Percentiles rank a stretch among this genome's conserved stretches.
These are phyloP conservation scores for Tenthredo amoena DNA, from an alignment of 2,888 invertebrate genomes.

Conservation along the genomic window DNA sequence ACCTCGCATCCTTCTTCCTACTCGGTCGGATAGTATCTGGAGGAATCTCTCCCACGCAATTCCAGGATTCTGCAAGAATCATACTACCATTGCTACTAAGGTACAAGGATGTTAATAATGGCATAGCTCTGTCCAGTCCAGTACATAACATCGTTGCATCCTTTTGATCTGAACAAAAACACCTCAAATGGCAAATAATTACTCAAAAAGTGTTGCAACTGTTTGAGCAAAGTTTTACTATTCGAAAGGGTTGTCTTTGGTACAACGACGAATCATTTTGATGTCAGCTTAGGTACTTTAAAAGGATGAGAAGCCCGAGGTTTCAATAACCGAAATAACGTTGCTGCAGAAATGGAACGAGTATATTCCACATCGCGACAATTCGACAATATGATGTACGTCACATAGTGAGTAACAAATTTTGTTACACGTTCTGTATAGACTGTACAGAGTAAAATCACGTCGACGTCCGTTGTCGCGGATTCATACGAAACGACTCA, in stretches of 20 bases:
- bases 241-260: not conserved
- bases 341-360: not conserved
- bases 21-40: constrained; percentile 4
- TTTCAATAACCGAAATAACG: not conserved
- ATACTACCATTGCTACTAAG: not conserved
- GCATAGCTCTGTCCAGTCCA: not conserved
- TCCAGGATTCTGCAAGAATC: constrained; percentile 7
- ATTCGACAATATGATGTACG: not conserved
- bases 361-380: not conserved
- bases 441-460: not conserved
- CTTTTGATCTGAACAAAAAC: not conserved
- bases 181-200: not conserved
- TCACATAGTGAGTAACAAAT: not conserved
- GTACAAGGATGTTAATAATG: not conserved
- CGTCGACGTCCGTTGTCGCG: not conserved
- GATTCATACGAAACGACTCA: not conserved
- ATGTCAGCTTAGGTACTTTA: not conserved
- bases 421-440: not conserved
- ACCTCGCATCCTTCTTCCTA: not conserved
- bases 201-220: not conserved
- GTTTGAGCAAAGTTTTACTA: not conserved
- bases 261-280: not conserved
- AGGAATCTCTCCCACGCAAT: constrained; percentile 12
- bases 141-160: not conserved
- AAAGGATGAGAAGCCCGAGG: not conserved